Evolutionary conservation across 2,113 vertebrate species (phyloP), one percentile per base, ranked within the genome.

Genomic region (human): DNA sequence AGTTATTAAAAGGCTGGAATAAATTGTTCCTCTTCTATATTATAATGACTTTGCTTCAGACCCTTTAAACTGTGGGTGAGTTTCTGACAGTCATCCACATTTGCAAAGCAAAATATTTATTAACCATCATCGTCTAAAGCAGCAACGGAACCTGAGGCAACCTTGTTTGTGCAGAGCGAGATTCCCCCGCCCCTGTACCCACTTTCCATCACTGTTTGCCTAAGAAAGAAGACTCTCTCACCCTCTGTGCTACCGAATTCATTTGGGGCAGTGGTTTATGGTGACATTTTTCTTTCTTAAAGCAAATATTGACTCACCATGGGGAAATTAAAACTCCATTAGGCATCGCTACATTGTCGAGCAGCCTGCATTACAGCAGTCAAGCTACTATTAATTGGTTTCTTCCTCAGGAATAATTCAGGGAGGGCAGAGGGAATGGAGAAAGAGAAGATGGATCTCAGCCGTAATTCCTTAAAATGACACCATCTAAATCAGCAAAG

Each of bases 241-340:
- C 81, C 93, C 92, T 96, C 73, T 75, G 50, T 30, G 87, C 97
- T 32, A 59, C 97, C 96, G 96, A 76, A 93, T 89, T 97, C 97
- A 96, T 80, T 27, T n/a, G 30, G 96, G 97, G 93, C 97, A 88
- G 64, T 64, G 66, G 97, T 98, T 98, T 98, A 95, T 97, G 95
- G 94, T 91, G 89, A 95, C 91, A 98, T 93, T 95, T 96, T 98
- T 98, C 97, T 97, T 94, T 97, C 98, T 98, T 98, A 97, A 97
- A 98, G 96, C 97, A 98, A 98, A 98, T 98, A 97, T 99, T 98
- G 98, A 97, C 98, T 99, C 96, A 97, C 98, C 95, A 89, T 4
- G 59, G 98, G 98, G 98, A 98, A 99, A 99, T 99, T 98, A 99
- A 99, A 99, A 98, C 98, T 98, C 98, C 98, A 98, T 99, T 99